Percentiles rank a stretch among this genome's conserved stretches.
phyloP scores from a whole-genome alignment of 1,140 invertebrate genomes.

The Calliphora vicina region DNA sequence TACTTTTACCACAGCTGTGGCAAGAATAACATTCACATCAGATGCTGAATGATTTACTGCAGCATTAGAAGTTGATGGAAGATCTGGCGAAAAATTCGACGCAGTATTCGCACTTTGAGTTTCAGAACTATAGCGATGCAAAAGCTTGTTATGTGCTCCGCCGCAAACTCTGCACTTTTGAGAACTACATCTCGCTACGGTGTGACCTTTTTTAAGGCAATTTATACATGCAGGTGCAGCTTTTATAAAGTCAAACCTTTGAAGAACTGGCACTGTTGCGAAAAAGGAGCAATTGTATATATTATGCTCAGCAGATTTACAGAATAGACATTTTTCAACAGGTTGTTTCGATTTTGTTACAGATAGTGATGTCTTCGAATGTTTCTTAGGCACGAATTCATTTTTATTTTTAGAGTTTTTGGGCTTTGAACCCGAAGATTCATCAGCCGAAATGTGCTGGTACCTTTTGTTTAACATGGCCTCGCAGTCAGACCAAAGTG shows the following conservation, averaged over 20 bases:
- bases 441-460: constrained; percentile 33
- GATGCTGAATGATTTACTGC: neutral
- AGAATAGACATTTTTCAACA: constrained; percentile 9
- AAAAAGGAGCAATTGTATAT: neutral
- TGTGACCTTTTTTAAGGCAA: too few species aligned
- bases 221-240: too few species aligned
- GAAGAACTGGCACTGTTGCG: too few species aligned
- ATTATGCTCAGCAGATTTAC: constrained; percentile 5
- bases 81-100: neutral
- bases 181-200: too few species aligned
- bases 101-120: neutral
- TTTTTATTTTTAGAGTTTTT: too few species aligned
- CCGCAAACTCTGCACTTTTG: constrained; percentile 27
- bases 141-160: constrained; percentile 13
- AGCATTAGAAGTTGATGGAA: neutral
- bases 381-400: too few species aligned
- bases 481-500: constrained; percentile 34
- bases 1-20: constrained; percentile 22
- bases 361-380: neutral
- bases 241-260: too few species aligned
- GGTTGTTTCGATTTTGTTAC: neutral
- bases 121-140: neutral
- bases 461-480: constrained; percentile 20
- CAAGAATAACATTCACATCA: constrained; percentile 14
- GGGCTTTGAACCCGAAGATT: too few species aligned